Base-by-base conservation (phyloP, 2,113 vertebrate genomes). In the Onychostoma macrolepis region DNA sequence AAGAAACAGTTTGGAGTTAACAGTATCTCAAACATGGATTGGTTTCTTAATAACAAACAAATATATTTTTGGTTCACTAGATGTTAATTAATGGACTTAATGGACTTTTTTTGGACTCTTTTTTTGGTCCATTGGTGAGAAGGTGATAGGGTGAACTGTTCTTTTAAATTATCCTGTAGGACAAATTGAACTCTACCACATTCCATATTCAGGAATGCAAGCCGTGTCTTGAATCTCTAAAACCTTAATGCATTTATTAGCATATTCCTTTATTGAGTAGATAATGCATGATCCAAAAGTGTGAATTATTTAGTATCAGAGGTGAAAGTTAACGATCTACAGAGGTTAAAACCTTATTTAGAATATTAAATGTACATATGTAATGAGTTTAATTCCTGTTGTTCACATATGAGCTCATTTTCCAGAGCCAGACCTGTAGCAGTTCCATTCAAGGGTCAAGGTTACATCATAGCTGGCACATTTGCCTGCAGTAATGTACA, bases 391-490 rank as follows among this genome's bases (percentile, higher is more conserved):
- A 78, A 78, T 78, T 78, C 48, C 28, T 53, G 76, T 78, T 78
- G 48, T 53, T 53, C 76, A 78, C 48, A 50, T 33, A 78, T 53
- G 76, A 78, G 76, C 45, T 78, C 45, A 78, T 81, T 41, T 43
- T 38, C n/a, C 67, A 26, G 8, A 45, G 41, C n/a, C 80, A 67
- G 61, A 82, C n/a, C 80, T 28, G 80, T 53, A 77, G 75, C 11
- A 26, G 30, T 26, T 21, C 24, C 21, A 41, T 67, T 82, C 9
- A 67, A 30, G n/a, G 8, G 3, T 82, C 80, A 63, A 33, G 43
- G 43, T 83, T 69, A 36, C 81, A 83, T 50, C 81, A 83, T 83
- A 50, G 43, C 30, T 83, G 81, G 81, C 63, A 48, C 6, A 33
- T 33, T 71, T 33, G 41, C n/a, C 28, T n/a, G 41, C 6, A 19